phyloP scores from a whole-genome alignment of 2,888 invertebrate species.

The Steinernema hermaphroditum region DNA sequence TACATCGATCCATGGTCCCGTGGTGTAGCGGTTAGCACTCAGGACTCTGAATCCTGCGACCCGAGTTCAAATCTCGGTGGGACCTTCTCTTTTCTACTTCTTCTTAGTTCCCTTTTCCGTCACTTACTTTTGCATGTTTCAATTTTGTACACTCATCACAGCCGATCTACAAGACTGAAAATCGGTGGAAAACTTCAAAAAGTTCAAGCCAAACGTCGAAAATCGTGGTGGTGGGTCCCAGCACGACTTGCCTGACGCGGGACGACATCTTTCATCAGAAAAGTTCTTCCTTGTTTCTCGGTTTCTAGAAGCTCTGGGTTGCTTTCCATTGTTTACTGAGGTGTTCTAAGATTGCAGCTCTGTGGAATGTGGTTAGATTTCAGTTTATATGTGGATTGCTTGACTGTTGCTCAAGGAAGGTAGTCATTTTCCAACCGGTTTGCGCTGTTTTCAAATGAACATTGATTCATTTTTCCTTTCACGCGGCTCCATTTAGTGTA shows the following conservation, averaged over 20 bases:
- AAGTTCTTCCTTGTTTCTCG: neutral
- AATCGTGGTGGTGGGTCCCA: neutral
- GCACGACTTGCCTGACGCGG: neutral
- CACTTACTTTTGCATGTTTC: neutral
- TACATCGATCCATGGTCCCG: too few relatives aligned
- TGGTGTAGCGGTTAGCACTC: slow-evolving; percentile 50
- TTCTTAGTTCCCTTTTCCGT: neutral
- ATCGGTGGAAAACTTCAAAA: neutral
- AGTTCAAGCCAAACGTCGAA: neutral
- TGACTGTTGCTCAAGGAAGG: too few relatives aligned
- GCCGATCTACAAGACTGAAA: neutral
- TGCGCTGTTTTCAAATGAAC: too few relatives aligned
- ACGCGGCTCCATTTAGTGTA: too few relatives aligned
- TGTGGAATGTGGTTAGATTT: too few relatives aligned
- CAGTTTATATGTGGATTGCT: too few relatives aligned
- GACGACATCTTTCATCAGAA: neutral
- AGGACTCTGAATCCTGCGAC: slow-evolving; percentile 50
- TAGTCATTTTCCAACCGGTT: too few relatives aligned
- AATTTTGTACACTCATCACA: neutral
- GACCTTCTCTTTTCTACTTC: neutral
- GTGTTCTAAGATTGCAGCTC: too few relatives aligned
- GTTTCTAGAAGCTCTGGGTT: too few relatives aligned
- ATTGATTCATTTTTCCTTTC: too few relatives aligned
- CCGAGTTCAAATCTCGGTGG: slow-evolving; percentile 46
- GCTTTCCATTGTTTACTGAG: too few relatives aligned